These are phyloP conservation scores for Sinocyclocheilus rhinocerous DNA, from an alignment of 2,113 vertebrate genomes.

Conservation along the genomic window DNA sequence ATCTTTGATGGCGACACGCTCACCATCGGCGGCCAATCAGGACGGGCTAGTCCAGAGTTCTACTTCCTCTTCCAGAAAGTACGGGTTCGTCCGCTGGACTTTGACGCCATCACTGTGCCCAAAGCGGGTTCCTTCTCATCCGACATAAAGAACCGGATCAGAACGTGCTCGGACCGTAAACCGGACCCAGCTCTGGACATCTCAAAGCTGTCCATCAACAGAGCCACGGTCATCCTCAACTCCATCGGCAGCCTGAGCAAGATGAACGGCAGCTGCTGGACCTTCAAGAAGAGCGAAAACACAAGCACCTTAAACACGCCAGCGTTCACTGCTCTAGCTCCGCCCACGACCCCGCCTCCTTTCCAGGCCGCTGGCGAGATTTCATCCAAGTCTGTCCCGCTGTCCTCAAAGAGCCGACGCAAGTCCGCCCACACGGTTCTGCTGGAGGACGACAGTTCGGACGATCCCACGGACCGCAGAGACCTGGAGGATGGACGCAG, in stretches of 20 bases:
- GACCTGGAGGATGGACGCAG: slow-evolving; percentile 63
- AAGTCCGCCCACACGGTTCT: slow-evolving; percentile 84
- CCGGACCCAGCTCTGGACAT: slow-evolving; percentile 67
- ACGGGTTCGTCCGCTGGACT: slow-evolving; percentile 85
- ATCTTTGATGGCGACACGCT: slow-evolving; percentile 86
- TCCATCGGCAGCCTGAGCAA: slow-evolving; percentile 93
- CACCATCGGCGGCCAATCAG: slow-evolving; percentile 76
- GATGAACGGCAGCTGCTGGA: slow-evolving; percentile 81
- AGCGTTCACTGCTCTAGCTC: slow-evolving; percentile 56
- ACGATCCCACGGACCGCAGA: slow-evolving; percentile 67
- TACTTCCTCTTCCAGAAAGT: slow-evolving; percentile 94
- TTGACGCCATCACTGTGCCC: slow-evolving; percentile 87
- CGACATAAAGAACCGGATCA: slow-evolving; percentile 73
- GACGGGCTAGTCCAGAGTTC: slow-evolving; percentile 78
- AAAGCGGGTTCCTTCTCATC: slow-evolving; percentile 78
- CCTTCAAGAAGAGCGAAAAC: slow-evolving; percentile 73
- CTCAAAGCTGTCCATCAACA: slow-evolving; percentile 74
- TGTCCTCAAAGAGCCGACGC: slow-evolving; percentile 77
- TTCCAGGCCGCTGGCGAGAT: slow-evolving; percentile 20
- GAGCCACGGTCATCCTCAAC: slow-evolving; percentile 87
- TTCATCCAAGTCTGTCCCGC: slow-evolving; percentile 49
- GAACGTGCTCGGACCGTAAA: slow-evolving; percentile 71
- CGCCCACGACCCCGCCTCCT: slow-evolving; percentile 66
- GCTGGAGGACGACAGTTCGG: slow-evolving; percentile 82
- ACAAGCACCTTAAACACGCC: slow-evolving; percentile 55